These are phyloP conservation scores for Phania funesta DNA, from an alignment of 2,888 invertebrate genomes.

Conservation along the genomic window DNA sequence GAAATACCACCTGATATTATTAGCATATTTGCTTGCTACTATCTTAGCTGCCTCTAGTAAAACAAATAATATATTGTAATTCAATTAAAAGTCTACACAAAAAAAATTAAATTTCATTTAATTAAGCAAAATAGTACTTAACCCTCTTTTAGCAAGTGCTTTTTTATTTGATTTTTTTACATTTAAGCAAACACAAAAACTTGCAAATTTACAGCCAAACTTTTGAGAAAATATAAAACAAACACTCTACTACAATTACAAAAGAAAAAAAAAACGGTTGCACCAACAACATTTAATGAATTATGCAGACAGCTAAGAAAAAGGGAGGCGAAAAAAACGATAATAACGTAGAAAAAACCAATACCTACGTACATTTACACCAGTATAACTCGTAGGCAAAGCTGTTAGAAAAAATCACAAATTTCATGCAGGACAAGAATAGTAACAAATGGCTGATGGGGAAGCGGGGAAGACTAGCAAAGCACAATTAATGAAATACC, in stretches of 20 bases:
- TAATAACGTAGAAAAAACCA: neutral
- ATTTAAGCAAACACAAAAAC: slow-evolving; percentile 54
- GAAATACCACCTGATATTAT: neutral
- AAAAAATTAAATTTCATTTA: slow-evolving; percentile 54
- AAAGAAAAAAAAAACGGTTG: slow-evolving; percentile 47
- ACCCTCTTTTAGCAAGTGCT: slow-evolving; percentile 23
- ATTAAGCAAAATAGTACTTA: slow-evolving; percentile 61
- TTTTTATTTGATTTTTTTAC: slow-evolving; percentile 15
- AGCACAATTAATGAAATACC: slow-evolving; percentile 50
- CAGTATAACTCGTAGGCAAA: neutral
- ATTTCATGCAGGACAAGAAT: neutral
- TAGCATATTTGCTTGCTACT: neutral
- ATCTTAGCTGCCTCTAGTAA: neutral
- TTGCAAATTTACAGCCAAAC: slow-evolving; percentile 56
- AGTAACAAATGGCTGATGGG: neutral
- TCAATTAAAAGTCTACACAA: slow-evolving; percentile 37
- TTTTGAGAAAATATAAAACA: slow-evolving; percentile 62
- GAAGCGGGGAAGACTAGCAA: slow-evolving; percentile 11
- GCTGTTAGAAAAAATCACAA: slow-evolving; percentile 41
- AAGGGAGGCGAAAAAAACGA: neutral
- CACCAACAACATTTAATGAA: slow-evolving; percentile 53
- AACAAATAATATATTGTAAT: slow-evolving; percentile 50
- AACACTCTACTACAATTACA: slow-evolving; percentile 56
- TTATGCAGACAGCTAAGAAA: slow-evolving; percentile 32
- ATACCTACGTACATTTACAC: neutral